Evolutionary conservation across 2,797 vertebrate genomes (phyloP).

Genomic region (Platyrinchus mystaceus): DNA sequence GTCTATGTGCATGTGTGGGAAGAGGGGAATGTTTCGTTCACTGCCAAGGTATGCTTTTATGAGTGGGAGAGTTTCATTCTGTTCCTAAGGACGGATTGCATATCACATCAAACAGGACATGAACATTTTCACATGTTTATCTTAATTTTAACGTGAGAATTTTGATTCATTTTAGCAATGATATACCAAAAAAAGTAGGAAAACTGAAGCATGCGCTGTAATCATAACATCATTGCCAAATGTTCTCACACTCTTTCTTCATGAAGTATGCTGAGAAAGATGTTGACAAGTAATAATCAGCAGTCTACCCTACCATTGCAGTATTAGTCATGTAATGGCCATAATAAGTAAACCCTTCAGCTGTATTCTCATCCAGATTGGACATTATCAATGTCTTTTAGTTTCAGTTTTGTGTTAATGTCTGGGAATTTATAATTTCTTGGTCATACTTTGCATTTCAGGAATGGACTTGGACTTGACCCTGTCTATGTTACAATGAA

Average conservation of each 20-base stretch:
- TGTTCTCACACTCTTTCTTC: not conserved
- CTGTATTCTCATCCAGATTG: not conserved
- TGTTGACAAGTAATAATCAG: not conserved
- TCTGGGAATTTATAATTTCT: not conserved
- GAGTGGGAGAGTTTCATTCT: not conserved
- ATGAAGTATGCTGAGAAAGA: not conserved
- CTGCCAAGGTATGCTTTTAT: constrained; percentile 37
- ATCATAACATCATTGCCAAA: not conserved
- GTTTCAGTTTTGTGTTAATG: not conserved
- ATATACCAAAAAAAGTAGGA: not conserved
- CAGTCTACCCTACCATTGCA: not conserved
- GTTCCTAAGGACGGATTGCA: not conserved
- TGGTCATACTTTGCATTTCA: not conserved
- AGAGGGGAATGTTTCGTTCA: not conserved
- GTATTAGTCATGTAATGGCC: not conserved
- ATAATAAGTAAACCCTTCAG: not conserved
- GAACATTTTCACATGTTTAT: not conserved
- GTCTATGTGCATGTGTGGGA: constrained; percentile 3
- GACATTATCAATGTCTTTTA: not conserved
- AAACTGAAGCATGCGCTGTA: not conserved
- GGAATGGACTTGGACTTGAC: not conserved
- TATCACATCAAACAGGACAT: not conserved
- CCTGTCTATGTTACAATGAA: not conserved
- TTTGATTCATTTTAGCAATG: not conserved
- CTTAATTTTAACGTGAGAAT: not conserved